Percentiles rank a stretch among this genome's conserved stretches.
Conservation (phyloP, 2,113 vertebrate species). For the Danionella cerebrum region DNA sequence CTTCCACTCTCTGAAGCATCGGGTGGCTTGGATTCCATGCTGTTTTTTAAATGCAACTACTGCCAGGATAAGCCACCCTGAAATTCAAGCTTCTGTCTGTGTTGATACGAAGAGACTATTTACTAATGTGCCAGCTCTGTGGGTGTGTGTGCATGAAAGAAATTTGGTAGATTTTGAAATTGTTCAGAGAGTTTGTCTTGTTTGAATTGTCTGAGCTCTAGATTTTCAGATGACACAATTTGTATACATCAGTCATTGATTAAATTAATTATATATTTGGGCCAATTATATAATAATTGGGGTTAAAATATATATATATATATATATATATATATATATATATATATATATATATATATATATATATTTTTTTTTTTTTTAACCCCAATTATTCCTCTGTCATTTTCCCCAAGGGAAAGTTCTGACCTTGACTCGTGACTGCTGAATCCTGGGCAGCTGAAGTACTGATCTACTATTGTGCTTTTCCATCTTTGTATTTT, state of each 20-base stretch:
- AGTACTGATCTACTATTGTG: conserved; percentile 6
- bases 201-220: too few species aligned
- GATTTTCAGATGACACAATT: too few species aligned
- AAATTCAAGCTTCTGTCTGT: conserved; percentile 19
- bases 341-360: too few species aligned
- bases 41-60: conserved; percentile 13
- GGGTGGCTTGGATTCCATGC: neutral
- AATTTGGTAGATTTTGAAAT: neutral
- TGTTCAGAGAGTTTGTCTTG: neutral
- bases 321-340: too few species aligned
- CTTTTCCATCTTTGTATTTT: neutral
- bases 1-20: conserved; percentile 37
- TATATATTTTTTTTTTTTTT: too few species aligned
- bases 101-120: conserved; percentile 1
- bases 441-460: neutral
- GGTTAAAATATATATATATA: too few species aligned
- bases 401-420: too few species aligned
- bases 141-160: neutral
- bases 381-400: too few species aligned
- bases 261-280: too few species aligned
- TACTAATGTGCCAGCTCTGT: neutral
- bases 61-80: conserved; percentile 33
- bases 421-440: neutral
- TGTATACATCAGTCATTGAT: too few species aligned
- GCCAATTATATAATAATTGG: too few species aligned